phyloP scores from a whole-genome alignment of 1,140 invertebrate genomes.

The Ceratosolen fusciceps region DNA sequence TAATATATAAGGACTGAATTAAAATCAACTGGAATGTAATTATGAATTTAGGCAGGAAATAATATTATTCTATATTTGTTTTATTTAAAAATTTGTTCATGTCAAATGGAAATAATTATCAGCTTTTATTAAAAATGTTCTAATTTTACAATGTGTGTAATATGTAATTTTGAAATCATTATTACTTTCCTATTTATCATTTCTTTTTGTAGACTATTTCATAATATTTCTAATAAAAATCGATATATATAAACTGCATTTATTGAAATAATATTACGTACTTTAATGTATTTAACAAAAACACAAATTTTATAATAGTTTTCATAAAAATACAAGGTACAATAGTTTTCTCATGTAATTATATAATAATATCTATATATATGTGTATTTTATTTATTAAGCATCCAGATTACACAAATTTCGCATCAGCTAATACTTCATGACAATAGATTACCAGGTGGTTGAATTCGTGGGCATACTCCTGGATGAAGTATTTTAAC shows the following conservation, averaged over 20 bases:
- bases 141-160: too few species aligned
- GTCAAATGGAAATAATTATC: too few species aligned
- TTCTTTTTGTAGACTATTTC: too few species aligned
- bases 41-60: too few species aligned
- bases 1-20: too few species aligned
- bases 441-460: conserved; percentile 8
- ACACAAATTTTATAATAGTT: neutral
- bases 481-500: neutral
- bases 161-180: too few species aligned
- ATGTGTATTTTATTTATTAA: neutral
- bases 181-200: too few species aligned
- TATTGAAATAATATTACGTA: neutral
- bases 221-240: too few species aligned
- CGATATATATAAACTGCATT: neutral
- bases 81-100: too few species aligned
- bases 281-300: neutral
- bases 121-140: too few species aligned
- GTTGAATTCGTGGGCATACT: conserved; percentile 19
- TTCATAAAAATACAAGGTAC: neutral
- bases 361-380: conserved; percentile 3
- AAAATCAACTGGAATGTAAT: too few species aligned
- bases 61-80: too few species aligned
- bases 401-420: neutral
- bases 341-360: conserved; percentile 2
- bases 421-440: neutral